A percentile compares a stretch with the other conserved stretches of the same genome.
Evolutionary conservation across 1,140 invertebrate species (phyloP).

Genomic region (Caerostris darwini): DNA sequence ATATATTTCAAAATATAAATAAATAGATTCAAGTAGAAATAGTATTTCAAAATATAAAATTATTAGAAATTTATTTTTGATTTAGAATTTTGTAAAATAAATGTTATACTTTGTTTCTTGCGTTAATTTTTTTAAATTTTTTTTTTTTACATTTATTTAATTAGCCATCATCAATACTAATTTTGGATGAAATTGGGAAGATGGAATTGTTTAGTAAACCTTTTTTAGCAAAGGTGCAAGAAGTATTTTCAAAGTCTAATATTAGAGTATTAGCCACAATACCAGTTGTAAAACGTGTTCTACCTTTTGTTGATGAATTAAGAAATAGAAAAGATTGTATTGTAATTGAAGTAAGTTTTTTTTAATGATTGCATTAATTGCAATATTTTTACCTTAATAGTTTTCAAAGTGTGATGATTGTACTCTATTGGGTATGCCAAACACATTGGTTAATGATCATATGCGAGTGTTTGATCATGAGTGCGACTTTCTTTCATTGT

Average conservation of each 20-base stretch:
- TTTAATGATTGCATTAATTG: no score
- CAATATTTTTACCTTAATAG: no score
- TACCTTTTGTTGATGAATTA: conserved; percentile 48
- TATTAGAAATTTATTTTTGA: no score
- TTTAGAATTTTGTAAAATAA: no score
- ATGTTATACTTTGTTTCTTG: background rate
- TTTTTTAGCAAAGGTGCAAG: conserved; percentile 80
- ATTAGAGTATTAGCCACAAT: conserved; percentile 53
- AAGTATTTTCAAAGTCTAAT: background rate
- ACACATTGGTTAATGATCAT: no score
- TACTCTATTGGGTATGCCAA: no score
- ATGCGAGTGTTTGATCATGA: no score
- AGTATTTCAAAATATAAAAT: no score
- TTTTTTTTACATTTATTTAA: conserved; percentile 10
- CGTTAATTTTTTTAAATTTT: background rate
- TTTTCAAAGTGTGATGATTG: no score
- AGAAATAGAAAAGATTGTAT: conserved; percentile 46
- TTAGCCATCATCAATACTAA: conserved; percentile 79
- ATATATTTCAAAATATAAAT: no score
- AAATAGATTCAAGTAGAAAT: no score
- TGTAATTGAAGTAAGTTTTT: conserved; percentile 44
- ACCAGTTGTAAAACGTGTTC: background rate
- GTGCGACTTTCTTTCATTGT: no score
- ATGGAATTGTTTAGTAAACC: conserved; percentile 86
- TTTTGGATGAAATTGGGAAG: conserved; percentile 88